phyloP scores from a whole-genome alignment of 2,797 vertebrate genomes.

The Gambusia yucatana region DNA sequence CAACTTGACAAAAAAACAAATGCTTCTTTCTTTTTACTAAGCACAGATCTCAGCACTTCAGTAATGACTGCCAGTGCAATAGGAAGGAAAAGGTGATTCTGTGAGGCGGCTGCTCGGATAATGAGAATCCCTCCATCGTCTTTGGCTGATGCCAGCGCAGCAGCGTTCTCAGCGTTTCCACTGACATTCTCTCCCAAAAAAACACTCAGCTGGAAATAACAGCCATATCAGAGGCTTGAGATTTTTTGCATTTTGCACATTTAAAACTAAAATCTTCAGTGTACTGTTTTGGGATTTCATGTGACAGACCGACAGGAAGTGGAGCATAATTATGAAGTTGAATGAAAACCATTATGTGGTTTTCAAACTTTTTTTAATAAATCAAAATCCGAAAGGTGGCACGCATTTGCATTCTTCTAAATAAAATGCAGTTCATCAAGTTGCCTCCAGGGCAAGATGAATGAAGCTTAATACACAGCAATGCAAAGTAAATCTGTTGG shows the following conservation, averaged over 20 bases:
- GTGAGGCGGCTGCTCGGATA: conserved; percentile 68
- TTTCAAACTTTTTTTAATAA: no score
- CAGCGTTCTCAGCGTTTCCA: conserved; percentile 75
- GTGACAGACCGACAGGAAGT: neutral
- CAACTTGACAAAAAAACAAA: conserved; percentile 48
- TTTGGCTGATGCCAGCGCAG: conserved; percentile 61
- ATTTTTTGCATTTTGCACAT: neutral
- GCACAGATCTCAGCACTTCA: conserved; percentile 27
- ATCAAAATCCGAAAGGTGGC: no score
- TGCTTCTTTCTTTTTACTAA: conserved; percentile 18
- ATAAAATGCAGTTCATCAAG: neutral
- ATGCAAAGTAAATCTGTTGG: neutral
- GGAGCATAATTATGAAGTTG: neutral
- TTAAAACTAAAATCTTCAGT: neutral
- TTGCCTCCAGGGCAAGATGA: neutral
- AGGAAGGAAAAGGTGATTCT: conserved; percentile 58
- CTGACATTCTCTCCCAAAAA: conserved; percentile 59
- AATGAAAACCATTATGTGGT: no score
- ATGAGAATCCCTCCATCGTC: conserved; percentile 58
- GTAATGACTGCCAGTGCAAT: conserved; percentile 58
- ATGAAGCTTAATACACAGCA: neutral
- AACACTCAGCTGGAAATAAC: conserved; percentile 69
- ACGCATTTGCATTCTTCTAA: no score
- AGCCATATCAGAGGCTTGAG: neutral
- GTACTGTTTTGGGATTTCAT: neutral